A percentile compares a stretch with the other conserved stretches of the same genome.
Evolutionary conservation across 2,888 invertebrate species (phyloP).

Genomic region (Eudemis profundana): DNA sequence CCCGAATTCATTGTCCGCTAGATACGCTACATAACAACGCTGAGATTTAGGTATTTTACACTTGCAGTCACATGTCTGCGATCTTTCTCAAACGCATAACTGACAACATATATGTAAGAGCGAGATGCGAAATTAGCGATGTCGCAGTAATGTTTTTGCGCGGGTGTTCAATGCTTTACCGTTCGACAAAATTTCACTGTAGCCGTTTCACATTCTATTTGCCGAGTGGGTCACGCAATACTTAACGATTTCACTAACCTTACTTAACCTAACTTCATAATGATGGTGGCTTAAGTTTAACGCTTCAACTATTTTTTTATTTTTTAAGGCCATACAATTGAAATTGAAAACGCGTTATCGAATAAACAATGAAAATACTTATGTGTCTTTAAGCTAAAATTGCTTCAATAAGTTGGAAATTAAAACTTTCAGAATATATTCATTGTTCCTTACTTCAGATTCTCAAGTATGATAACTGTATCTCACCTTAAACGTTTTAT

Average conservation of each 20-base stretch:
- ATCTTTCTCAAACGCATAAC: background rate
- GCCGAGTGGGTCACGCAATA: conserved; percentile 37
- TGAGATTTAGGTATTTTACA: too few relatives aligned
- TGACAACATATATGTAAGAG: background rate
- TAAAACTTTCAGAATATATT: too few relatives aligned
- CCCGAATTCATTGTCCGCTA: too few relatives aligned
- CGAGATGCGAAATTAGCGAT: conserved; percentile 3
- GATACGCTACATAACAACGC: too few relatives aligned
- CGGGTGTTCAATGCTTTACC: background rate
- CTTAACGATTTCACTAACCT: conserved; percentile 32
- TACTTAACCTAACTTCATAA: conserved; percentile 33
- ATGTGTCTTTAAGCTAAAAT: too few relatives aligned
- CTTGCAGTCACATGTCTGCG: background rate
- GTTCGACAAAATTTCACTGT: conserved; percentile 14
- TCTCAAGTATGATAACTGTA: background rate
- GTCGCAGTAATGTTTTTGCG: background rate
- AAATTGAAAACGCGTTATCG: background rate
- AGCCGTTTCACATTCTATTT: conserved; percentile 35
- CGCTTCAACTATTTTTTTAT: background rate
- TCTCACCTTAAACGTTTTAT: conserved; percentile 94
- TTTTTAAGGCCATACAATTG: background rate
- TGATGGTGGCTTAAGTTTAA: background rate
- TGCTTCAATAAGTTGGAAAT: too few relatives aligned
- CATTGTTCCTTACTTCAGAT: too few relatives aligned
- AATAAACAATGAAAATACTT: too few relatives aligned